A percentile compares a stretch with the other conserved stretches of the same genome.
These are phyloP conservation scores for Bugulina stolonifera DNA, from an alignment of 2,888 invertebrate genomes.

Conservation along the genomic window DNA sequence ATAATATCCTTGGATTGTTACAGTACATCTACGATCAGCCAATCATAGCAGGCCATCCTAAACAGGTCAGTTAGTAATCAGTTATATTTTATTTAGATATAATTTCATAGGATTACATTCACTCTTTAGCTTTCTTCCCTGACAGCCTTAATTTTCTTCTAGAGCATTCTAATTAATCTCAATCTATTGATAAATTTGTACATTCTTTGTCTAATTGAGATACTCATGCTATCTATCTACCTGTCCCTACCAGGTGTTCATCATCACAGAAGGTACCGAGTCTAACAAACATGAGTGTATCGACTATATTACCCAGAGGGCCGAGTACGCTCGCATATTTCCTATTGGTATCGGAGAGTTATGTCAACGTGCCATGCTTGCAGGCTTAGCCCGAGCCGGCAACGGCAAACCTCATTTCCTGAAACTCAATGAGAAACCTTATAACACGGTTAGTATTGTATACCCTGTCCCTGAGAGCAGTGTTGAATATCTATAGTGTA, in stretches of 20 bases:
- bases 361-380: background rate
- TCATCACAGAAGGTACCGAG: conserved; percentile 17
- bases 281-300: conserved; percentile 17
- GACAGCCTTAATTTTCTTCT: too few relatives aligned
- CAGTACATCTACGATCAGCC: conserved; percentile 33
- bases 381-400: conserved; percentile 23
- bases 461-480: too few relatives aligned
- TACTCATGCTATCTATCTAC: too few relatives aligned
- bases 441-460: conserved; percentile 17
- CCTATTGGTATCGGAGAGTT: conserved; percentile 21
- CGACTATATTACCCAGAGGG: conserved; percentile 2
- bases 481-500: too few relatives aligned
- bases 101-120: background rate
- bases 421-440: conserved; percentile 13
- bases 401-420: conserved; percentile 22
- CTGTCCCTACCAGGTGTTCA: conserved; percentile 26
- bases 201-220: too few relatives aligned
- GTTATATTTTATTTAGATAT: background rate
- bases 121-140: too few relatives aligned
- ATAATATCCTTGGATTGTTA: conserved; percentile 43
- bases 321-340: conserved; percentile 20
- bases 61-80: background rate
- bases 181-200: too few relatives aligned
- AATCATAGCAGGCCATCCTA: conserved; percentile 16
- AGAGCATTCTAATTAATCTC: too few relatives aligned